Base-by-base conservation (phyloP, 2,113 vertebrate genomes). In the Sceloporus tristichus region DNA sequence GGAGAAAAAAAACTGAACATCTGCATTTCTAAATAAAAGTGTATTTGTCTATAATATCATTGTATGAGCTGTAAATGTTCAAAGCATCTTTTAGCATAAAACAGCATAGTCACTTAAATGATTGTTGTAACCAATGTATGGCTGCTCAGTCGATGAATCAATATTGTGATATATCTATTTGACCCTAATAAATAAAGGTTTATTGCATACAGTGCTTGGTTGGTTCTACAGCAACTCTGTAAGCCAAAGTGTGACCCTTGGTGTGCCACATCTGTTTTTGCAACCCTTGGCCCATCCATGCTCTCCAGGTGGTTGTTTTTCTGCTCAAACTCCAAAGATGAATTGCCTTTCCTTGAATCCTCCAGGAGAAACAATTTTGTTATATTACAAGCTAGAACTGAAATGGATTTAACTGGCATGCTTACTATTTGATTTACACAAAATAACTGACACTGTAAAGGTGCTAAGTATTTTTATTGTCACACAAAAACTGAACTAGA, bases 141-240 rank as follows among this genome's bases (percentile, higher is more conserved):
- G 94, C 94, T 95, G 94, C 94, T 95, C n/a, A 53, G 92, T 96
- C 96, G 94, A 94, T 95, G 92, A 94, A 95, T 96, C 96, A 97
- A 94, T 97, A 96, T 97, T 96, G 97, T 97, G 95, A 94, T 95
- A 94, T 96, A 96, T 96, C 91, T 96, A 94, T 97, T 96, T 96
- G 96, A 97, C 76, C 92, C 96, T 95, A 78, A 84, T 82, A 87
- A 97, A 97, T 97, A 97, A 97, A 83, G 97, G 95, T 95, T 68
- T 96, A 95, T 97, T 97, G 94, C 95, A 90, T 95, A 97, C 91
- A 95, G 85, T 91, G 87, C 68, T 82, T 91, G 85, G 85, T 91
- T 94, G 92, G 91, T 79, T 93, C 91, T 73, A 89, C 85, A 93
- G 56, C 78, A 90, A 66, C 34, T 83, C 42, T 90, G 79, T 86